A percentile compares a stretch with the other conserved stretches of the same genome.
Conservation (phyloP, 2,888 invertebrate species). For the Ypsolopha scabrella region DNA sequence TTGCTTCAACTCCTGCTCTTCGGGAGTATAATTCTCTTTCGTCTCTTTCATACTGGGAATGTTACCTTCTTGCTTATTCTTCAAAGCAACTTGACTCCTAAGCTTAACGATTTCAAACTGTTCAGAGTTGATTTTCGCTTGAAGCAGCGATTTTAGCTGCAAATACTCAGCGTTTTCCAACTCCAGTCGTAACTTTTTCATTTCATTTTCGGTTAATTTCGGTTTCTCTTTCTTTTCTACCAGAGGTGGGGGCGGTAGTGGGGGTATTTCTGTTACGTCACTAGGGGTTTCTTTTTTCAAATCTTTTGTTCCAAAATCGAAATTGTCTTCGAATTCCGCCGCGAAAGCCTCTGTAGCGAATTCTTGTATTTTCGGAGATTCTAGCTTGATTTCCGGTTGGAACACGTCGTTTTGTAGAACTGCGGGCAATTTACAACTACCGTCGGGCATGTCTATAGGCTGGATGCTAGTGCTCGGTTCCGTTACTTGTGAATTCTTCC, state of each 20-base stretch:
- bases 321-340: conserved; percentile 42
- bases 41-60: conserved; percentile 34
- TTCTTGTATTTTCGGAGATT: conserved; percentile 27
- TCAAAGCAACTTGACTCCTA: conserved; percentile 63
- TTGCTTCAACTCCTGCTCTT: conserved; percentile 51
- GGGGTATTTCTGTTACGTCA: conserved; percentile 8
- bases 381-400: conserved; percentile 7
- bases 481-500: conserved; percentile 4
- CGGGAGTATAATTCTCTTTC: conserved; percentile 40
- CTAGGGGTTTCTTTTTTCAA: conserved; percentile 25
- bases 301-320: conserved; percentile 29
- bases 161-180: conserved; percentile 76
- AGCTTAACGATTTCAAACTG: conserved; percentile 78
- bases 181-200: conserved; percentile 70
- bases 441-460: not conserved
- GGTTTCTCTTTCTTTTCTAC: conserved; percentile 47
- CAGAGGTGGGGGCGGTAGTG: conserved; percentile 17
- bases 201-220: conserved; percentile 69
- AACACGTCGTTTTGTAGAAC: conserved; percentile 6
- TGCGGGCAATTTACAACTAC: not conserved
- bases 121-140: conserved; percentile 79
- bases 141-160: conserved; percentile 76
- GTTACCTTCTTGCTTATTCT: conserved; percentile 53
- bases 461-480: conserved; percentile 14
- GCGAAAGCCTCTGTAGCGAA: conserved; percentile 29